Conservation (phyloP, 1,140 invertebrate species). For the Drosophila sechellia region DNA sequence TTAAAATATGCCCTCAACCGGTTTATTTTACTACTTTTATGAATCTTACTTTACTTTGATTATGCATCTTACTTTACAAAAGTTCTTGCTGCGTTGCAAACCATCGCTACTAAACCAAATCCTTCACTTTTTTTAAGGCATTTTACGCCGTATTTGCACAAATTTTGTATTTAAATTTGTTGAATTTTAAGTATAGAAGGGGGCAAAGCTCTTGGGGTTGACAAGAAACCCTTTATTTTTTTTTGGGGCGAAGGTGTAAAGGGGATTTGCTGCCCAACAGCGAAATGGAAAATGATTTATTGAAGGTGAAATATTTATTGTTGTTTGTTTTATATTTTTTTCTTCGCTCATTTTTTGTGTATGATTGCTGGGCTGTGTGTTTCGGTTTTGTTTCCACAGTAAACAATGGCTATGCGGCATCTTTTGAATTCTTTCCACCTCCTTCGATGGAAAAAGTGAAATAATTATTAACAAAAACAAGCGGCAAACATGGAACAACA, state of each 20-base stretch:
- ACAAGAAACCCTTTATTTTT: slow-evolving; percentile 50
- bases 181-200: neutral
- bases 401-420: slow-evolving; percentile 70
- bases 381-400: slow-evolving; percentile 49
- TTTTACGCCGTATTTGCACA: slow-evolving; percentile 3
- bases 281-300: slow-evolving; percentile 82
- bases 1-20: neutral
- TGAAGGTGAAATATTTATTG: slow-evolving; percentile 84
- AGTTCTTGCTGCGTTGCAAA: no score
- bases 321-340: slow-evolving; percentile 58
- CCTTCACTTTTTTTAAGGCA: neutral
- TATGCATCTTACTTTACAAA: no score
- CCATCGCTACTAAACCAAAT: no score
- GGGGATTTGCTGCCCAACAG: slow-evolving; percentile 45
- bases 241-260: slow-evolving; percentile 21
- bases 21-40: neutral
- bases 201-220: slow-evolving; percentile 29
- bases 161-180: slow-evolving; percentile 20
- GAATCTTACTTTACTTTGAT: no score
- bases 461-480: slow-evolving; percentile 81
- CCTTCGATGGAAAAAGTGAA: slow-evolving; percentile 60
- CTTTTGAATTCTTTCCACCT: slow-evolving; percentile 74
- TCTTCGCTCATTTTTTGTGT: neutral
- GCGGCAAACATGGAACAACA: slow-evolving; percentile 34
- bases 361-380: slow-evolving; percentile 10